Evolutionary conservation across 2,888 invertebrate genomes (phyloP), one percentile per base, ranked within the genome.

Genomic region (Cyclophora albipunctata): DNA sequence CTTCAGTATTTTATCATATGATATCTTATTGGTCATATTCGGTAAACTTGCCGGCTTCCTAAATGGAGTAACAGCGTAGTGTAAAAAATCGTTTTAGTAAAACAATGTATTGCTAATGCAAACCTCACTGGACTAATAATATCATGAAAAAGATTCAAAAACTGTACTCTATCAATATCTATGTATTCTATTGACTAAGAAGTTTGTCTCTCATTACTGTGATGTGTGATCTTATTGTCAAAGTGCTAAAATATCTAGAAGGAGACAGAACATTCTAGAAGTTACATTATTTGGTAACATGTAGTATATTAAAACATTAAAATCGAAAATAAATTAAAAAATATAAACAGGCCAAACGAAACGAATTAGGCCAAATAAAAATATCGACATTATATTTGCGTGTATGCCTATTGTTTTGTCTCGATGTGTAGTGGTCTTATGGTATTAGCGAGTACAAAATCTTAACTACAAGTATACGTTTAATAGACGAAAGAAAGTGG

Each of bases 81-180:
- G 20, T 20, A 20, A 20, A 20, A 20, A 20, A 20, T 2, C 20
- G 20, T 20, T 20, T 20, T 20, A 20, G 20, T 20, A 20, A 20
- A 20, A 20, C 20, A 20, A 20, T 20, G 20, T 2, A 20, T 37
- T 37, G 37, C 5, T 37, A 37, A 5, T 37, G 37, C 5, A 37
- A 4, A 37, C 4, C 37, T 20, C 20, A 34, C 40, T 52, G 51
- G 45, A 53, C 47, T 41, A 52, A 52, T 45, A 57, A 53, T 45
- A 48, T 51, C 52, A 52, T 53, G 54, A 60, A 60, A 60, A 60
- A 48, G 52, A 53, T 56, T 50, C 51, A 53, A 54, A 60, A 58
- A 58, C 44, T 45, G 49, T 49, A 48, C 45, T 47, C 46, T 47
- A 55, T 54, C 35, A 20, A 20, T 20, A 42, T 47, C 20, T 20